Evolutionary conservation across 1,140 invertebrate genomes (phyloP).

Genomic region (Caerostris extrusa): DNA sequence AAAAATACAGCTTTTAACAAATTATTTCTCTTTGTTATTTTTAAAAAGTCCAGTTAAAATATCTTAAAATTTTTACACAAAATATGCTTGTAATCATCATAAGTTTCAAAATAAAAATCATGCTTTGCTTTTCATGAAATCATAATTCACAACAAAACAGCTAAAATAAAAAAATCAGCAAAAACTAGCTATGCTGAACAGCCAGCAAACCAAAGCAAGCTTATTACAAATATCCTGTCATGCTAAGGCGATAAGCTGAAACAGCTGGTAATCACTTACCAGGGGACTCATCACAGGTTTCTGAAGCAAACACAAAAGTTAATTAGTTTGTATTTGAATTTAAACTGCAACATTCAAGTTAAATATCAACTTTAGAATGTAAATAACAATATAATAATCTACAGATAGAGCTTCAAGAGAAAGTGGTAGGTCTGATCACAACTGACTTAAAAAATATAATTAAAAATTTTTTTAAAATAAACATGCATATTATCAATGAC

Average conservation of each 20-base stretch:
- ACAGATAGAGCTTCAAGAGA: not conserved
- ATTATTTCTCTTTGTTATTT: too few species aligned
- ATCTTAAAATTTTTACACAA: not conserved
- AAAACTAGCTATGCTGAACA: constrained; percentile 19
- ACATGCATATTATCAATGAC: too few species aligned
- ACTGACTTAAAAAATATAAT: not conserved
- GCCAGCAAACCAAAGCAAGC: constrained; percentile 60
- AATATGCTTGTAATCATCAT: not conserved
- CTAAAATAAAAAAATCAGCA: not conserved
- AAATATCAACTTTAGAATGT: constrained; percentile 24
- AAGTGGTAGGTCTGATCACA: not conserved
- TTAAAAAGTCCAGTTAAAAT: not conserved
- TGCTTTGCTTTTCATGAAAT: not conserved
- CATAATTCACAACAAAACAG: not conserved
- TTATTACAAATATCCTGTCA: constrained; percentile 29
- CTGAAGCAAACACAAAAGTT: constrained; percentile 76
- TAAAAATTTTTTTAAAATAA: too few species aligned
- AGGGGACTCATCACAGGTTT: constrained; percentile 66
- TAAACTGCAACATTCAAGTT: constrained; percentile 46
- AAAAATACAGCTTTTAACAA: too few species aligned
- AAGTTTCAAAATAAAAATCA: not conserved
- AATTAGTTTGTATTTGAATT: constrained; percentile 57
- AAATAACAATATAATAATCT: not conserved
- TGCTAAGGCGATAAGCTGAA: constrained; percentile 78
- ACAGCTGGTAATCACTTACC: constrained; percentile 78